Evolutionary conservation across 2,888 invertebrate genomes (phyloP).

Genomic region (Tryphoninae sp.): DNA sequence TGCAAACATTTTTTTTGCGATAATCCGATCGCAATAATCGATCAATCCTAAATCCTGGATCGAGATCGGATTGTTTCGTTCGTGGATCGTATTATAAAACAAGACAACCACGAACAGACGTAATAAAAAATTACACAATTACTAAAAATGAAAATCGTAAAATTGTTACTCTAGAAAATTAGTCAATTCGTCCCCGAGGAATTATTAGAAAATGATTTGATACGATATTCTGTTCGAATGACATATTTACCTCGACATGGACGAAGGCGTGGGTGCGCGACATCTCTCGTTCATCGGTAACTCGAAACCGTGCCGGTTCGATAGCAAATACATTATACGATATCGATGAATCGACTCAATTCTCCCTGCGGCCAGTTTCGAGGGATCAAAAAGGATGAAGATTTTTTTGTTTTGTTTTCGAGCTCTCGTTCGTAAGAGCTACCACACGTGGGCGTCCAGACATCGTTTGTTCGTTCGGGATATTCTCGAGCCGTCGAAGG

Average conservation of each 20-base stretch:
- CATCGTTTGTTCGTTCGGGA: constrained; percentile 40
- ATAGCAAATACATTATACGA: constrained; percentile 38
- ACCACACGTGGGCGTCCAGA: constrained; percentile 58
- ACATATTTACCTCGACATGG: background rate
- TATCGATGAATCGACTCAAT: constrained; percentile 49
- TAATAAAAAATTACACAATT: no score
- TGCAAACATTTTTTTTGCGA: no score
- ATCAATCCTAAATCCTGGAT: no score
- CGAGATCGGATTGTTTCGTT: no score
- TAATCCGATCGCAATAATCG: no score
- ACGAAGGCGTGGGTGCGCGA: constrained; percentile 17
- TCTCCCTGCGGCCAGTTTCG: background rate
- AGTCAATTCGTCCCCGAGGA: no score
- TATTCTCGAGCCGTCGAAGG: constrained; percentile 4
- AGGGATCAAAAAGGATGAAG: constrained; percentile 22
- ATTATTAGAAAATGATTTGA: background rate
- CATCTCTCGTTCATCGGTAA: constrained; percentile 35
- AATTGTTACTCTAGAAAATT: no score
- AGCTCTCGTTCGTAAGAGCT: constrained; percentile 4
- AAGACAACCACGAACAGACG: no score
- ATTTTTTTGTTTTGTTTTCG: background rate
- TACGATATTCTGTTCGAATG: background rate
- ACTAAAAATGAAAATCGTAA: no score
- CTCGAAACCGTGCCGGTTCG: constrained; percentile 42
- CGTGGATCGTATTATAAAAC: no score